Evolutionary conservation across 1,140 invertebrate species (phyloP).

Genomic region (Drosophila takahashii): DNA sequence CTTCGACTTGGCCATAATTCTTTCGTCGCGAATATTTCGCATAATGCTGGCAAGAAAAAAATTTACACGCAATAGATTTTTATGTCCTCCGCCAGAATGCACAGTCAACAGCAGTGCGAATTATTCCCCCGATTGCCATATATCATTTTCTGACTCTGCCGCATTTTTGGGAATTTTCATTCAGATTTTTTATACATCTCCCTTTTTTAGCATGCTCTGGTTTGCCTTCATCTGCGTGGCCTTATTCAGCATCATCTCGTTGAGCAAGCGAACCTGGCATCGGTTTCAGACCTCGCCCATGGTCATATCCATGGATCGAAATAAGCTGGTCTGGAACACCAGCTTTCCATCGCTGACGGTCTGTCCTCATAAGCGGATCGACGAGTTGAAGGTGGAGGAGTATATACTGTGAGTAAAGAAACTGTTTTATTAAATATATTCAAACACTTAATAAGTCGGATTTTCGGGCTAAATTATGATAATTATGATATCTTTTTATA

Average conservation of each 20-base stretch:
- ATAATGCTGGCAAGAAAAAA: slow-evolving; percentile 63
- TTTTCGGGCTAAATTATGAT: too few species aligned
- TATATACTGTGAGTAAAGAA: slow-evolving; percentile 85
- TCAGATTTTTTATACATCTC: not conserved
- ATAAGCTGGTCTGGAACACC: slow-evolving; percentile 90
- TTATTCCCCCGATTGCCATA: slow-evolving; percentile 36
- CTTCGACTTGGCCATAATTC: slow-evolving; percentile 64
- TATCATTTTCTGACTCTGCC: slow-evolving; percentile 43
- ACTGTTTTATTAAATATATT: not conserved
- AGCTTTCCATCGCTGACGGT: slow-evolving; percentile 88
- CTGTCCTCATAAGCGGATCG: slow-evolving; percentile 86
- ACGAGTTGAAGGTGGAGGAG: slow-evolving; percentile 85
- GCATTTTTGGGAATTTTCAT: slow-evolving; percentile 11
- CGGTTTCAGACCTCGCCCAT: slow-evolving; percentile 89
- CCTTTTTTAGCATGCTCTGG: slow-evolving; percentile 84
- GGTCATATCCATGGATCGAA: slow-evolving; percentile 90
- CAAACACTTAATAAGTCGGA: too few species aligned
- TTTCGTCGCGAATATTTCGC: slow-evolving; percentile 62
- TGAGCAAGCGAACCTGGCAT: slow-evolving; percentile 87
- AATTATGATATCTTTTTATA: too few species aligned
- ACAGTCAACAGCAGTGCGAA: slow-evolving; percentile 52
- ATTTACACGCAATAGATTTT: slow-evolving; percentile 84
- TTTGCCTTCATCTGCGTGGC: slow-evolving; percentile 83
- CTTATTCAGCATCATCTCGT: slow-evolving; percentile 84
- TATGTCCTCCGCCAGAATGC: slow-evolving; percentile 66